Conservation (phyloP, 2,888 invertebrate species). For the Amorpha juglandis region DNA sequence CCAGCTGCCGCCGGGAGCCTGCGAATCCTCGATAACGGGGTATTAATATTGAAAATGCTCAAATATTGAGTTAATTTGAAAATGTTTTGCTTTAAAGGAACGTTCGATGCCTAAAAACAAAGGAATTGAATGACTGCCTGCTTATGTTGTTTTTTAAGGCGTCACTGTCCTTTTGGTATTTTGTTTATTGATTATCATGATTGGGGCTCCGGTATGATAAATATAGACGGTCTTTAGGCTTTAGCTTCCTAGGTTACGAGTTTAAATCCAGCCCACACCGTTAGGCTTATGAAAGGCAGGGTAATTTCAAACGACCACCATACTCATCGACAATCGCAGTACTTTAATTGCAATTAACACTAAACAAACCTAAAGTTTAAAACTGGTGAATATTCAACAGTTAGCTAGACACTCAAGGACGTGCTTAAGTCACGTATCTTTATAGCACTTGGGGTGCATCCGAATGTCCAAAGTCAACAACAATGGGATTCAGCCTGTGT, state of each 20-base stretch:
- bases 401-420: conserved; percentile 48
- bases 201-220: too few species aligned
- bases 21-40: conserved; percentile 61
- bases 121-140: conserved; percentile 9
- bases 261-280: too few species aligned
- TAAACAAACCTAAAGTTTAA: background rate
- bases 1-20: conserved; percentile 44
- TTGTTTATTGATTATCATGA: background rate
- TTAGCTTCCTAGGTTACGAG: too few species aligned
- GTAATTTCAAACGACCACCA: too few species aligned
- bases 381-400: conserved; percentile 63
- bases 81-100: conserved; percentile 39
- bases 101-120: conserved; percentile 29
- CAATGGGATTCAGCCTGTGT: conserved; percentile 37
- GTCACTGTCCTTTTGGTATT: background rate
- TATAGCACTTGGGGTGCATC: conserved; percentile 66
- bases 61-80: conserved; percentile 52
- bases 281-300: too few species aligned
- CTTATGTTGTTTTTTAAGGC: background rate
- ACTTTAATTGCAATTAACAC: background rate
- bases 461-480: conserved; percentile 47
- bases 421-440: conserved; percentile 52
- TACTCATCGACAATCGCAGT: too few species aligned
- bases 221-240: too few species aligned
- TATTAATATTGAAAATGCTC: conserved; percentile 57